phyloP scores from a whole-genome alignment of 2,113 vertebrate species.

The Pipra filicauda region DNA sequence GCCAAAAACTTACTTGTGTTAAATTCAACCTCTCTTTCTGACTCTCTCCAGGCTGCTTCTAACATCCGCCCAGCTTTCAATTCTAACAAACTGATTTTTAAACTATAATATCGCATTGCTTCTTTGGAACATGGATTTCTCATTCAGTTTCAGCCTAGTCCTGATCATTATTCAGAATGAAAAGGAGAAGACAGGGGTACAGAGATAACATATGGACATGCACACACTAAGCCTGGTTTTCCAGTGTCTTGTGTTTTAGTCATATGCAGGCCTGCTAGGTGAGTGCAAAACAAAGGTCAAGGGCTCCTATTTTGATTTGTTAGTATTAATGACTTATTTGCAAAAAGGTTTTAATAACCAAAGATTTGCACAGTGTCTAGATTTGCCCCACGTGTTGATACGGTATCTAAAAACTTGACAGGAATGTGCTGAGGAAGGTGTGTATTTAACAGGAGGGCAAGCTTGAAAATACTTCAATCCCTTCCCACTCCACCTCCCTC shows the following conservation, averaged over 20 bases:
- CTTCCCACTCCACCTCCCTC: neutral
- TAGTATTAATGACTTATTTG: neutral
- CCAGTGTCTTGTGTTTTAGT: neutral
- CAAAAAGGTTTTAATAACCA: neutral
- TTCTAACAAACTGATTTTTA: neutral
- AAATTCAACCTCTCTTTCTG: neutral
- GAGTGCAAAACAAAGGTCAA: neutral
- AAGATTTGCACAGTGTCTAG: neutral
- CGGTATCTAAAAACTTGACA: neutral
- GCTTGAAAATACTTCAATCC: neutral
- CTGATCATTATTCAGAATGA: neutral
- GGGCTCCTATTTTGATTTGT: neutral
- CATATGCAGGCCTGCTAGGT: neutral
- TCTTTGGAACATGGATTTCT: neutral
- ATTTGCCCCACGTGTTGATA: neutral
- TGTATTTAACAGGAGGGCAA: neutral
- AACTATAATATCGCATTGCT: neutral
- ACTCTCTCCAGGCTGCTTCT: neutral
- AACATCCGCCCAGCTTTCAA: neutral
- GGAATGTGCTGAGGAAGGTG: neutral
- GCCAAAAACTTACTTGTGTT: neutral
- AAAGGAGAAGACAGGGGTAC: neutral
- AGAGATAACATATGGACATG: neutral
- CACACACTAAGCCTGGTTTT: neutral
- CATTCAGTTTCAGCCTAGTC: neutral